phyloP scores from a whole-genome alignment of 2,113 vertebrate genomes.

The Triplophysa rosa region DNA sequence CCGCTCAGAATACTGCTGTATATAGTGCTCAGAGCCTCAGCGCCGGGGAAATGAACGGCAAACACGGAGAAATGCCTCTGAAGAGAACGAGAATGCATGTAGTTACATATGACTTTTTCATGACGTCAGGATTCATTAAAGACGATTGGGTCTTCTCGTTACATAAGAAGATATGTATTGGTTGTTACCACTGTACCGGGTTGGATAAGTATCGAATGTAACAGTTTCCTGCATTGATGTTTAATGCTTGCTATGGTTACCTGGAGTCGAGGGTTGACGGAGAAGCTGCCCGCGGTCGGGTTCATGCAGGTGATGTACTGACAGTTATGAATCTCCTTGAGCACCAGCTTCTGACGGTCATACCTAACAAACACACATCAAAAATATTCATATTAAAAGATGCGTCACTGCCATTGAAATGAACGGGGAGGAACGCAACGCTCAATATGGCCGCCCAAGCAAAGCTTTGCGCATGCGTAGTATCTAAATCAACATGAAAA shows the following conservation, averaged over 20 bases:
- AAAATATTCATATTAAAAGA: neutral
- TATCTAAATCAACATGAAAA: too few species aligned
- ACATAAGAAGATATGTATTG: neutral
- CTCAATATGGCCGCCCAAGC: too few species aligned
- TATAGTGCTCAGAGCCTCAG: constrained; percentile 70
- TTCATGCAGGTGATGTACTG: constrained; percentile 90
- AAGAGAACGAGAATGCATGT: neutral
- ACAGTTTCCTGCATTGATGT: neutral
- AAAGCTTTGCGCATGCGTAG: too few species aligned
- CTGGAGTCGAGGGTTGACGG: constrained; percentile 87
- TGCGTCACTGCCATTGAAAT: too few species aligned
- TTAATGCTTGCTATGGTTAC: constrained; percentile 60
- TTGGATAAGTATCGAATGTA: neutral
- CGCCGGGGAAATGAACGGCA: constrained; percentile 72
- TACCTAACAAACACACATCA: constrained; percentile 77
- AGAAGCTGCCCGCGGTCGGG: constrained; percentile 90
- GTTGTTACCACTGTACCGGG: neutral
- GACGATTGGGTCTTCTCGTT: too few species aligned
- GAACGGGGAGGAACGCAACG: too few species aligned
- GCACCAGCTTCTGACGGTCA: constrained; percentile 88
- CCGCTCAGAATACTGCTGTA: constrained; percentile 76
- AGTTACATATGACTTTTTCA: too few species aligned
- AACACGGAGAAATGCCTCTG: constrained; percentile 81
- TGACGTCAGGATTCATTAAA: too few species aligned
- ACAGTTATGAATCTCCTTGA: constrained; percentile 93